Percentiles rank a stretch among this genome's conserved stretches.
phyloP scores from a whole-genome alignment of 2,888 invertebrate species.

The Philereme vetulata region DNA sequence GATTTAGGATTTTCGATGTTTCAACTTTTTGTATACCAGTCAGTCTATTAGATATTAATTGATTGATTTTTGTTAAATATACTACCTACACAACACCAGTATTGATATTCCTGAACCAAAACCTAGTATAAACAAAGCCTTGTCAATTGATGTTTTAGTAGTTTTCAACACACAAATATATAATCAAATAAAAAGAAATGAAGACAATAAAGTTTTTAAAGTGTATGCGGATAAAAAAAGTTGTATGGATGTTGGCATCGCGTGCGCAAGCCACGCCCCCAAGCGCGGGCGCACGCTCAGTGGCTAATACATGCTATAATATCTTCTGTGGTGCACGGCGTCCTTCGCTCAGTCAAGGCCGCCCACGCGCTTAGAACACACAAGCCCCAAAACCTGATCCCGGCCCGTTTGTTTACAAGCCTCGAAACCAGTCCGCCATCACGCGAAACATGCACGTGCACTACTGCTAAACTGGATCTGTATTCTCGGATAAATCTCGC shows the following conservation, averaged over 20 bases:
- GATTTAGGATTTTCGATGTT: too few species aligned
- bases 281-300: conserved; percentile 53
- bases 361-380: conserved; percentile 62
- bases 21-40: too few species aligned
- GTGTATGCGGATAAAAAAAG: conserved; percentile 37
- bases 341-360: conserved; percentile 78
- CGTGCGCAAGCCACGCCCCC: conserved; percentile 61
- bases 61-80: too few species aligned
- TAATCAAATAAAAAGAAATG: conserved; percentile 27
- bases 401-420: conserved; percentile 59
- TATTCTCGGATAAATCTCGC: too few species aligned
- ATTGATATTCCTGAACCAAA: too few species aligned
- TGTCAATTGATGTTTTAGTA: too few species aligned
- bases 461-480: neutral
- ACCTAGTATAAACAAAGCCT: too few species aligned
- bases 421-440: conserved; percentile 50
- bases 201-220: conserved; percentile 16
- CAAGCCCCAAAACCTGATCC: conserved; percentile 58
- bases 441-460: conserved; percentile 30
- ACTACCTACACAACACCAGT: too few species aligned
- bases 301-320: conserved; percentile 41
- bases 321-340: conserved; percentile 37
- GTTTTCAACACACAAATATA: too few species aligned
- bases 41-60: too few species aligned
- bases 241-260: conserved; percentile 35